Percentiles rank a stretch among this genome's conserved stretches.
These are phyloP conservation scores for Hesperia comma DNA, from an alignment of 2,888 invertebrate genomes.

Conservation along the genomic window DNA sequence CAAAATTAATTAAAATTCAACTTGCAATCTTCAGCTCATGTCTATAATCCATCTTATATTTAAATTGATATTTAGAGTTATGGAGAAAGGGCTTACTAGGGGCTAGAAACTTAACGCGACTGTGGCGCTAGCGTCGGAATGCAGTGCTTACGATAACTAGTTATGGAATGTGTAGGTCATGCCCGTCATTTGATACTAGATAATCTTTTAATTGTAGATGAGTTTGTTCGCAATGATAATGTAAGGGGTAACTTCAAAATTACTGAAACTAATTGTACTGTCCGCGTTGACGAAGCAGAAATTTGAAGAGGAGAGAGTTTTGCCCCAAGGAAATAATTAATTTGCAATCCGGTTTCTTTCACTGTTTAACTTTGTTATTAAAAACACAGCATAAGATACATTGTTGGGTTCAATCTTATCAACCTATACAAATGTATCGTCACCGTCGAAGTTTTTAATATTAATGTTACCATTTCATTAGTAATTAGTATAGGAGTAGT, in stretches of 20 bases:
- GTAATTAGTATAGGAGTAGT: too few relatives aligned
- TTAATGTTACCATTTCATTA: too few relatives aligned
- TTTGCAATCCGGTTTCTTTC: too few relatives aligned
- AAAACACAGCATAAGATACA: too few relatives aligned
- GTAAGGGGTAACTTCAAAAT: background rate
- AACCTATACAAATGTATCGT: too few relatives aligned
- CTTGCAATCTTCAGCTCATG: background rate
- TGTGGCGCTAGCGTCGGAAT: slow-evolving; percentile 22
- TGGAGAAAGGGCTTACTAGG: slow-evolving; percentile 25
- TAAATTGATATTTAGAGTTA: slow-evolving; percentile 9
- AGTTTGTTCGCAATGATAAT: background rate
- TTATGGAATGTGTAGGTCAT: slow-evolving; percentile 37
- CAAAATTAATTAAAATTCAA: background rate
- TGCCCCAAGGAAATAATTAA: too few relatives aligned
- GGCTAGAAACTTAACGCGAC: slow-evolving; percentile 15
- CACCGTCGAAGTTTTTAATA: too few relatives aligned
- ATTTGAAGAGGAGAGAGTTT: background rate
- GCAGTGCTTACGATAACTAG: slow-evolving; percentile 26
- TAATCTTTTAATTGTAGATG: slow-evolving; percentile 15
- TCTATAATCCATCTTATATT: background rate
- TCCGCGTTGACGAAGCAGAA: background rate
- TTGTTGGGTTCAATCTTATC: too few relatives aligned
- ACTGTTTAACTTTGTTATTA: too few relatives aligned
- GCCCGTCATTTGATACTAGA: slow-evolving; percentile 29
- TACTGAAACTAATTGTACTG: background rate